Percentiles rank a stretch among this genome's conserved stretches.
These are phyloP conservation scores for Arizona elegans DNA, from an alignment of 2,113 vertebrate genomes.

Conservation along the genomic window DNA sequence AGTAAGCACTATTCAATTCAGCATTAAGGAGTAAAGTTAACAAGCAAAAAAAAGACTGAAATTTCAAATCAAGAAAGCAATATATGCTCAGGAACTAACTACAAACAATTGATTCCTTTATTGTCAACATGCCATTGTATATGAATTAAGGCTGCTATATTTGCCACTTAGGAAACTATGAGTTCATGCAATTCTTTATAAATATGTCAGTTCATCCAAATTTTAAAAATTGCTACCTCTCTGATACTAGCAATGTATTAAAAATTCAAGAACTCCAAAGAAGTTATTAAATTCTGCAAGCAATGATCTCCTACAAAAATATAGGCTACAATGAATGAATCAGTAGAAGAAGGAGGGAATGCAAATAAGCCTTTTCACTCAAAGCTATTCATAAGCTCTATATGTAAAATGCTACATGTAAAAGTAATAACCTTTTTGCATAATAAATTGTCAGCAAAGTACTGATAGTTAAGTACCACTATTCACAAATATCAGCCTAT, in stretches of 20 bases:
- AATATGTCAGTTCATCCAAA: not conserved
- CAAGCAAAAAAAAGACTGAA: not conserved
- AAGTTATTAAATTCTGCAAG: not conserved
- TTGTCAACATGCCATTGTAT: not conserved
- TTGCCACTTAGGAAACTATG: not conserved
- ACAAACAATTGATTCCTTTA: not conserved
- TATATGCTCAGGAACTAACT: not conserved
- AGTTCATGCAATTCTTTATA: not conserved
- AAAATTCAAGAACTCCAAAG: not conserved
- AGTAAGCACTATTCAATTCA: not conserved
- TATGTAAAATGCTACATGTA: not conserved
- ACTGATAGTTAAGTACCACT: not conserved
- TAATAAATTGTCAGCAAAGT: not conserved
- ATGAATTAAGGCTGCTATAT: not conserved
- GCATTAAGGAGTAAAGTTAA: not conserved
- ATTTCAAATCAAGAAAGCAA: not conserved
- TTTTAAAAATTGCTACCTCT: not conserved
- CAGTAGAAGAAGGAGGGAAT: not conserved
- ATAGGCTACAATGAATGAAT: not conserved
- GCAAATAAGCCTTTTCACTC: not conserved
- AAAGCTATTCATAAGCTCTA: not conserved
- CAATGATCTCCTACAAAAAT: not conserved
- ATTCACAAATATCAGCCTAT: not conserved
- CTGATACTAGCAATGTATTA: not conserved
- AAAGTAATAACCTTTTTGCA: not conserved